A percentile compares a stretch with the other conserved stretches of the same genome.
Evolutionary conservation across 1,140 invertebrate genomes (phyloP).

Genomic region (Drosophila santomea): DNA sequence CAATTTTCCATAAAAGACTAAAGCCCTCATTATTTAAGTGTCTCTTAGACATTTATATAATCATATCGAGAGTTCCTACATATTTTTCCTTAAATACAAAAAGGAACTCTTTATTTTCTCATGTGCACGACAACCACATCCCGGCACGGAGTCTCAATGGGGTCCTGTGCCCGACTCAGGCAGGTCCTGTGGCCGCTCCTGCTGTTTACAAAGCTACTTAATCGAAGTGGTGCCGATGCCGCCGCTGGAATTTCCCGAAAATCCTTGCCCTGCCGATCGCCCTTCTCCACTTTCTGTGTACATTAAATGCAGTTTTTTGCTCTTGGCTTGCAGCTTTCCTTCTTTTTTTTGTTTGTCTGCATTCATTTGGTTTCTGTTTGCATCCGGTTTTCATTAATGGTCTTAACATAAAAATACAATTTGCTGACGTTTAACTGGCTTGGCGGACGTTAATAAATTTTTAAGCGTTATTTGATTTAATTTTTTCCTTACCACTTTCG

Average conservation of each 20-base stretch:
- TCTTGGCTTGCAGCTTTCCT: slow-evolving; percentile 12
- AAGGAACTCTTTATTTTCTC: neutral
- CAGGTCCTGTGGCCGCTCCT: slow-evolving; percentile 36
- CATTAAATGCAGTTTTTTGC: slow-evolving; percentile 74
- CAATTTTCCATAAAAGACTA: too few relatives aligned
- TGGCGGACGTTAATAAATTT: slow-evolving; percentile 74
- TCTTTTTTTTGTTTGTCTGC: slow-evolving; percentile 11
- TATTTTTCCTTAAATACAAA: too few relatives aligned
- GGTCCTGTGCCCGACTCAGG: slow-evolving; percentile 22
- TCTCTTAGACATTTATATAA: too few relatives aligned
- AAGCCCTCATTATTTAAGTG: too few relatives aligned
- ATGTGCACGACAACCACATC: neutral
- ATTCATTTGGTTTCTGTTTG: slow-evolving; percentile 66
- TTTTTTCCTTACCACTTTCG: slow-evolving; percentile 33
- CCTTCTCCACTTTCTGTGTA: slow-evolving; percentile 30
- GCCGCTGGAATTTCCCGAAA: slow-evolving; percentile 48
- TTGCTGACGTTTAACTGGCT: slow-evolving; percentile 78
- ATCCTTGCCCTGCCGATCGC: slow-evolving; percentile 14
- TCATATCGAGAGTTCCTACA: too few relatives aligned
- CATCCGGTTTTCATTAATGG: slow-evolving; percentile 80
- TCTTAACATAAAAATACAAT: slow-evolving; percentile 82
- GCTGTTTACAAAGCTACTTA: slow-evolving; percentile 81
- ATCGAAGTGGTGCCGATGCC: slow-evolving; percentile 78
- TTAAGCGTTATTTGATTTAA: slow-evolving; percentile 77
- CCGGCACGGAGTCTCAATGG: slow-evolving; percentile 6